Evolutionary conservation across 1,140 invertebrate species (phyloP).

Genomic region (Heliconius hermathena): DNA sequence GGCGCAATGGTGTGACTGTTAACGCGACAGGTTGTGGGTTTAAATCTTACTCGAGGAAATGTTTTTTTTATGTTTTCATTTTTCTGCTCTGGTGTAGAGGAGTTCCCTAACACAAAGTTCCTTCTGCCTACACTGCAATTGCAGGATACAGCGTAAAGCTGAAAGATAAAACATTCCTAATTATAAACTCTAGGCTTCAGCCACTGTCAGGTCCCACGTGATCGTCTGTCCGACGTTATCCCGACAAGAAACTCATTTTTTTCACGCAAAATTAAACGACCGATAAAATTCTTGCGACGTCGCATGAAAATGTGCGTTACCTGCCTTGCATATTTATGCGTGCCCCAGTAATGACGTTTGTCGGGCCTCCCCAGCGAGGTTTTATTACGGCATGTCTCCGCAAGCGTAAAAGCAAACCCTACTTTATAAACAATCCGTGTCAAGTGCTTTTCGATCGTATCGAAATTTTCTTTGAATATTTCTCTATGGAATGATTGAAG

Average conservation of each 20-base stretch:
- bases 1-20: no score
- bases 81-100: no score
- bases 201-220: constrained; percentile 64
- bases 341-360: constrained; percentile 79
- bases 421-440: constrained; percentile 73
- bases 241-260: constrained; percentile 70
- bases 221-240: constrained; percentile 70
- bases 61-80: no score
- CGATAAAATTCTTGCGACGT: constrained; percentile 81
- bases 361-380: constrained; percentile 66
- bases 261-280: constrained; percentile 79
- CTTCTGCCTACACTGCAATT: no score
- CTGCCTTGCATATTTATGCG: constrained; percentile 81
- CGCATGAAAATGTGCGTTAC: constrained; percentile 81
- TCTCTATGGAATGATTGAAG: constrained; percentile 59
- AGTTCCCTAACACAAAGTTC: no score
- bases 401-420: constrained; percentile 66
- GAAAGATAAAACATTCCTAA: no score
- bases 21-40: no score
- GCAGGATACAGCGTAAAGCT: no score
- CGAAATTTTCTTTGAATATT: constrained; percentile 38
- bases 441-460: constrained; percentile 70
- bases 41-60: no score
- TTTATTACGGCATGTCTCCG: constrained; percentile 73
- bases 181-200: neutral